Conservation (phyloP, 2,797 vertebrate genomes). For the Selene dorsalis region DNA sequence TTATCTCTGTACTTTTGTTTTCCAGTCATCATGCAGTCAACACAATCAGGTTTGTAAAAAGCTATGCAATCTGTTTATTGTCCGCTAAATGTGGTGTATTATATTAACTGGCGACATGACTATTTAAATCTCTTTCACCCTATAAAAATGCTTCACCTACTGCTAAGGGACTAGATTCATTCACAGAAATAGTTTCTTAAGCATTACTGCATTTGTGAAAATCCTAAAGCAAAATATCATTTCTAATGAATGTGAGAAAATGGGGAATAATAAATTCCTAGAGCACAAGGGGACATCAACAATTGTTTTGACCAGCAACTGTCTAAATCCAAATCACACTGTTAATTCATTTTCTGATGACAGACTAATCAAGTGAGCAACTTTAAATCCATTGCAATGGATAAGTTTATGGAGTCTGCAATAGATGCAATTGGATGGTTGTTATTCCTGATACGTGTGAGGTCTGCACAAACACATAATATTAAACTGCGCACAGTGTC, state of each 20-base stretch:
- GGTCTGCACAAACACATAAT: constrained; percentile 1
- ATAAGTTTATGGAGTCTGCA: background rate
- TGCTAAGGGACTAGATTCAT: background rate
- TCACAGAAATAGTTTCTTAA: background rate
- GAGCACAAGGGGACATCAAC: background rate
- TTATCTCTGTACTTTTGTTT: constrained; percentile 16
- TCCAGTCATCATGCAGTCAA: background rate
- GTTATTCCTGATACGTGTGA: background rate
- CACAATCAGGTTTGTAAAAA: background rate
- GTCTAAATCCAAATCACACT: background rate
- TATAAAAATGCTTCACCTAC: too few species aligned
- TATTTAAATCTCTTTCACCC: too few species aligned
- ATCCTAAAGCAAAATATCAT: background rate
- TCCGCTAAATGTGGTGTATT: background rate
- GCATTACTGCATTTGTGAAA: background rate
- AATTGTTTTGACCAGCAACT: background rate
- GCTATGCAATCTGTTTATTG: background rate
- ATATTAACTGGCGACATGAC: too few species aligned
- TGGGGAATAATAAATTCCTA: background rate
- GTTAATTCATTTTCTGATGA: background rate
- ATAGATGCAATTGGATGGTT: background rate
- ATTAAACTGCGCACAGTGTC: background rate
- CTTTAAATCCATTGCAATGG: too few species aligned
- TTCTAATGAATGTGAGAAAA: too few species aligned
- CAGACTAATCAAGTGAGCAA: background rate